Evolutionary conservation across 2,797 vertebrate species (phyloP), one percentile per base, ranked within the genome.

Genomic region (Tachyglossus aculeatus): DNA sequence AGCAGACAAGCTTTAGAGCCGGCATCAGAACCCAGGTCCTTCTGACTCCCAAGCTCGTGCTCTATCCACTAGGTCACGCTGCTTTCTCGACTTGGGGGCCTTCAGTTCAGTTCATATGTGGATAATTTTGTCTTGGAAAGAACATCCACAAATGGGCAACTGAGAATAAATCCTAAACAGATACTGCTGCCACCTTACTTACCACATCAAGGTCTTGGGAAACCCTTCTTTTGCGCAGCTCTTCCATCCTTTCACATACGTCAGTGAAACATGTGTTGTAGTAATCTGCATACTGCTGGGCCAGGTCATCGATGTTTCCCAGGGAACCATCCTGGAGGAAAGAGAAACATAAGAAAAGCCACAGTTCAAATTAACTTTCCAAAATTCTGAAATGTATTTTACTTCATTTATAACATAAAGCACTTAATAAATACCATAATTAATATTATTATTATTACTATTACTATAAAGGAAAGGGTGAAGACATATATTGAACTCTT

Each of bases 301-400:
- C 96, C 86, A 99, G 93, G 88, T 99, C 98, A 85, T 99, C 97
- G 74, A 99, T 99, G 87, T 96, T 99, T 64, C 96, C 98, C 90
- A 99, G 88, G 51, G 98, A 99, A 77, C 98, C 98, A 65, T 99
- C 98, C 98, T 99, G 74, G 19, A 74, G 71, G 19, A 21, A 43
- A 73, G 31, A 68, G 12, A 69, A n/a, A 47, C 81, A 27, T 69
- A 65, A 38, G 25, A 22, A 36, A 48, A 7, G 29, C 19, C 77
- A 40, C 56, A 0, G 0, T 56, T 83, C 53, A 76, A 54, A 53
- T n/a, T 9, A 16, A 2, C 39, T 39, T 59, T 34, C 63, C 59
- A 74, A 56, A 19, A 2, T 33, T 50, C 5, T n/a, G n/a, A n/a
- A n/a, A n/a, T n/a, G n/a, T n/a, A n/a, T n/a, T n/a, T n/a, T n/a